Evolutionary conservation across 2,797 vertebrate species (phyloP).

Genomic region (Carduelis carduelis): DNA sequence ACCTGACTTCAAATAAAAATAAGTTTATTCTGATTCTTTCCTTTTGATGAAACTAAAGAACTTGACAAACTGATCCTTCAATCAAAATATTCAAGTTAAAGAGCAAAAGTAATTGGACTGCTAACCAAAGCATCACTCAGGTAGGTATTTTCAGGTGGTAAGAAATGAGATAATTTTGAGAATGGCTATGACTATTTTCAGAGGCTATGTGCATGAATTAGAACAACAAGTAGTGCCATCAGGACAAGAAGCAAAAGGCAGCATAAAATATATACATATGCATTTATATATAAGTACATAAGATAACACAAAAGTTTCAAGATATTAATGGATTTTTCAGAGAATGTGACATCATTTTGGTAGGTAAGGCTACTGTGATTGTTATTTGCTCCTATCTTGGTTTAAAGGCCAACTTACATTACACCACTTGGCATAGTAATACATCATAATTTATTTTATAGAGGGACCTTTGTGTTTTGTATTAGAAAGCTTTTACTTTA

Average conservation of each 20-base stretch:
- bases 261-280: not conserved
- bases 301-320: not conserved
- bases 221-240: not conserved
- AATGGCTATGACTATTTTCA: not conserved
- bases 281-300: not conserved
- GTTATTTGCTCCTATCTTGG: not conserved
- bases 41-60: not conserved
- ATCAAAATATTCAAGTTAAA: not conserved
- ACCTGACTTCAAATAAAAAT: not conserved
- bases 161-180: not conserved
- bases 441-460: not conserved
- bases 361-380: not conserved
- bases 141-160: not conserved
- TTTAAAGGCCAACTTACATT: not conserved
- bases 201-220: not conserved
- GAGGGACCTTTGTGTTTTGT: not conserved
- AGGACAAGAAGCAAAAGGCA: not conserved
- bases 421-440: not conserved
- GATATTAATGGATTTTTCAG: not conserved
- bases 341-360: not conserved
- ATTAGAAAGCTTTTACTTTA: not conserved
- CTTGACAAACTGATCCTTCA: not conserved
- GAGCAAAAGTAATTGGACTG: not conserved
- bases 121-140: not conserved
- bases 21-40: not conserved